These are phyloP conservation scores for Timandra comae DNA, from an alignment of 2,888 invertebrate species.

Conservation along the genomic window DNA sequence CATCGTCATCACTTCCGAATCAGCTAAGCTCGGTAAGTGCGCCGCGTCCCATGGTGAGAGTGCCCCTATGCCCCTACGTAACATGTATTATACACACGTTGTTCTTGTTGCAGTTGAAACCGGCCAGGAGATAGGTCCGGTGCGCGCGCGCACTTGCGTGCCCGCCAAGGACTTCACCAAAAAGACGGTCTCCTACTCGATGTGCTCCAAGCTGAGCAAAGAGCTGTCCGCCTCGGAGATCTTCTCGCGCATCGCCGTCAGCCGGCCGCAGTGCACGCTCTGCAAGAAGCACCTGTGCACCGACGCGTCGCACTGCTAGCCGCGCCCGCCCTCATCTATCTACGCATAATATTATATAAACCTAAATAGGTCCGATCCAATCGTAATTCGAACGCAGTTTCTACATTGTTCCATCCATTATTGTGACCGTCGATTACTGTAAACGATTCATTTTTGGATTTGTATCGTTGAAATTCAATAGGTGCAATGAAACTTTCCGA, in stretches of 20 bases:
- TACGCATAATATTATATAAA: slow-evolving; percentile 2
- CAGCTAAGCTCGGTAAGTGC: slow-evolving; percentile 58
- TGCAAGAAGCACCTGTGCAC: slow-evolving; percentile 65
- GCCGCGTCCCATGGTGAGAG: neutral
- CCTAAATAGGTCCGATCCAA: too few species aligned
- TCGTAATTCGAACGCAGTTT: neutral
- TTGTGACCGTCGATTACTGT: slow-evolving; percentile 4
- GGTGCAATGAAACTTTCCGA: slow-evolving; percentile 5
- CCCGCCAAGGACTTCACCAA: slow-evolving; percentile 66
- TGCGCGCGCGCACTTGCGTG: slow-evolving; percentile 66
- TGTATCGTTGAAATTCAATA: slow-evolving; percentile 13
- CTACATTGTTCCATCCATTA: slow-evolving; percentile 1
- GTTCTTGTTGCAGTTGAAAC: slow-evolving; percentile 49
- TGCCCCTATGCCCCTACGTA: neutral
- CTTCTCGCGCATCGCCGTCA: slow-evolving; percentile 61
- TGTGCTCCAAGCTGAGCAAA: slow-evolving; percentile 66
- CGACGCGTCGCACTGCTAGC: slow-evolving; percentile 54
- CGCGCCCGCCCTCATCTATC: neutral
- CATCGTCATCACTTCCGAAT: slow-evolving; percentile 66
- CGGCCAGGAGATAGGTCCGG: slow-evolving; percentile 66
- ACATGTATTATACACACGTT: neutral
- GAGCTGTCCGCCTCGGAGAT: slow-evolving; percentile 66
- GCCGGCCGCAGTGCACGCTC: slow-evolving; percentile 59
- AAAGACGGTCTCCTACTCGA: slow-evolving; percentile 63
- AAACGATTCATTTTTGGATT: slow-evolving; percentile 7